phyloP scores from a whole-genome alignment of 2,888 invertebrate genomes.

The Calameuta idolon region DNA sequence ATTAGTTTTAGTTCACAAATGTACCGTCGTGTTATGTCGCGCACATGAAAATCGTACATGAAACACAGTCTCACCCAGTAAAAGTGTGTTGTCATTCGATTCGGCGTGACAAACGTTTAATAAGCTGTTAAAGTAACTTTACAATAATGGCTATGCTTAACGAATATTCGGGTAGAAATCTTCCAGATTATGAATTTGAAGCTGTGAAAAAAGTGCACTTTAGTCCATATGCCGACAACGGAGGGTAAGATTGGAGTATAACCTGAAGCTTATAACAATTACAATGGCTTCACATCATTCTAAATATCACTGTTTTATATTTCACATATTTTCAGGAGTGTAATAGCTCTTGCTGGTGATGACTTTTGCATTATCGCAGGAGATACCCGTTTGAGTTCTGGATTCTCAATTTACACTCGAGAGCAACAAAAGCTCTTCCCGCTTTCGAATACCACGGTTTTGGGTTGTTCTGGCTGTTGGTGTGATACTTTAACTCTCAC shows the following conservation, averaged over 20 bases:
- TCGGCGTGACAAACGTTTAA: not conserved
- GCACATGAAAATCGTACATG: not conserved
- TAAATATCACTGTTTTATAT: conserved; percentile 8
- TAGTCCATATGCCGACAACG: conserved; percentile 81
- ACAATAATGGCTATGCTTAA: conserved; percentile 48
- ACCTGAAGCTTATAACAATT: conserved; percentile 30
- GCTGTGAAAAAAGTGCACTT: conserved; percentile 70
- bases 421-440: conserved; percentile 89
- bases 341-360: conserved; percentile 95
- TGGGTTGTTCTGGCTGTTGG: conserved; percentile 98
- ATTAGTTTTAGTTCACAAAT: not conserved
- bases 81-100: conserved; percentile 5
- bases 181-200: conserved; percentile 65
- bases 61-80: not conserved
- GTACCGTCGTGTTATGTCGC: not conserved
- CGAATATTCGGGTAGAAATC: conserved; percentile 65
- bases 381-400: conserved; percentile 92
- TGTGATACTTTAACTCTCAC: conserved; percentile 95
- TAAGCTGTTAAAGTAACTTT: not conserved
- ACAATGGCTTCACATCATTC: conserved; percentile 12
- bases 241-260: conserved; percentile 73
- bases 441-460: conserved; percentile 84
- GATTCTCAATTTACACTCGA: conserved; percentile 90
- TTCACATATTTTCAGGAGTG: conserved; percentile 75
- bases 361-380: conserved; percentile 96